Conservation (phyloP, 2,888 invertebrate genomes). For the Cotesia congregata region DNA sequence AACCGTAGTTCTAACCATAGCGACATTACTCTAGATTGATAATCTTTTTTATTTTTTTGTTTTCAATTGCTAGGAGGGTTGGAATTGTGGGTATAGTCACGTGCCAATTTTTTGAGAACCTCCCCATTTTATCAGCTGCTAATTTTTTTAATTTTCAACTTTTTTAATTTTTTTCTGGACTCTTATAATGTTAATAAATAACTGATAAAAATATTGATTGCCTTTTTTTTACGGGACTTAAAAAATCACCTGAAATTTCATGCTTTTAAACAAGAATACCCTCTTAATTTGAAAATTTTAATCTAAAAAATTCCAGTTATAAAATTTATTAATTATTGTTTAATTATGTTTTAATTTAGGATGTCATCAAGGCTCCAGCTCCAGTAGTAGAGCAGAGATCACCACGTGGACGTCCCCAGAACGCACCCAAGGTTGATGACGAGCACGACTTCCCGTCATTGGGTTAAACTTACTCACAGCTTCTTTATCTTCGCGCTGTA, state of each 20-base stretch:
- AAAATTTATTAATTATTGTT: neutral
- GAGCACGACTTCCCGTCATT: conserved; percentile 96
- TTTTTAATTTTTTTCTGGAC: too few species aligned
- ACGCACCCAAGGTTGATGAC: conserved; percentile 92
- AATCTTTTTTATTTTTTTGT: too few species aligned
- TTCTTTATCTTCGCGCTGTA: conserved; percentile 15
- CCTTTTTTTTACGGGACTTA: too few species aligned
- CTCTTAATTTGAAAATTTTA: neutral
- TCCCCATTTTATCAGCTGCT: neutral
- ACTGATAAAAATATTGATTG: too few species aligned
- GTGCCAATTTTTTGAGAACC: neutral
- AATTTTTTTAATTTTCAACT: too few species aligned
- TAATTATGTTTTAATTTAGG: conserved; percentile 36
- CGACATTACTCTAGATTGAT: too few species aligned
- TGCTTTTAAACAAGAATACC: too few species aligned
- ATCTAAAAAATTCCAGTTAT: conserved; percentile 11
- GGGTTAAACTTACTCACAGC: conserved; percentile 73
- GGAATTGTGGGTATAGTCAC: too few species aligned
- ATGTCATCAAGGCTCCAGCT: conserved; percentile 44
- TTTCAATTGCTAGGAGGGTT: too few species aligned
- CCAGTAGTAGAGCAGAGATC: conserved; percentile 62
- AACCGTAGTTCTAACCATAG: too few species aligned
- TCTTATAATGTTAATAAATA: too few species aligned
- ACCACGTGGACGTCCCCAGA: conserved; percentile 66
- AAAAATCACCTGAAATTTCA: too few species aligned